Base-by-base conservation (phyloP, 2,888 invertebrate species). In the Gymnocheta viridis region DNA sequence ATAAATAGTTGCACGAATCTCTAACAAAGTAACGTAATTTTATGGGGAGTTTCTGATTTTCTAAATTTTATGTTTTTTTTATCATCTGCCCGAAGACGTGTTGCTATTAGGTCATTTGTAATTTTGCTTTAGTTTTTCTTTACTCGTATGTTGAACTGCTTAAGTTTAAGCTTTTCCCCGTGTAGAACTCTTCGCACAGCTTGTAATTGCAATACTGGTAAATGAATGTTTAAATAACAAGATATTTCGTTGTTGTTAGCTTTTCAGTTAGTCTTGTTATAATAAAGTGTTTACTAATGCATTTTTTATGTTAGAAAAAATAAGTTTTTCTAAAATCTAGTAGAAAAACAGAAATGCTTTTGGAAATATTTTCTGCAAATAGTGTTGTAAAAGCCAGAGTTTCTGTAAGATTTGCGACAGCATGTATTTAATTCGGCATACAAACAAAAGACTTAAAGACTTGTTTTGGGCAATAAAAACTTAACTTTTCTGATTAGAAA, bases 1-100 rank as follows among this genome's bases (percentile, higher is more conserved):
- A 60, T 17, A 77, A 84, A 77, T 81, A 62, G 60, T 81, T 81
- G 84, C 80, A 84, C 72, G 73, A 84, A 81, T 35, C 56, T 47
- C n/a, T 38, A 62, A 70, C 69, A 24, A 22, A 49, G 32, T 38
- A 77, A 81, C 72, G 67, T 73, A 81, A 77, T 72, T 64, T 67
- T 38, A 56, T 35, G 51, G 74, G 70, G 70, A 72, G 74, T 80
- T 83, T 10, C 41, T 51, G 58, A 4, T 29, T 22, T 69, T 6
- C 14, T 6, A 19, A 2, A 67, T 27, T 64, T 56, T 82, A 47
- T 56, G 29, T 54, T 76, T 27, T 14, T 66, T 72, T 74, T 54
- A 73, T 66, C 56, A 66, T 35, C 54, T 66, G 47, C 56, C 17
- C 29, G 32, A 80, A 77, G 72, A 72, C 62, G 54, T 80, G 76